Base-by-base conservation (phyloP, 2,113 vertebrate species). In the Lipophrys pholis region DNA sequence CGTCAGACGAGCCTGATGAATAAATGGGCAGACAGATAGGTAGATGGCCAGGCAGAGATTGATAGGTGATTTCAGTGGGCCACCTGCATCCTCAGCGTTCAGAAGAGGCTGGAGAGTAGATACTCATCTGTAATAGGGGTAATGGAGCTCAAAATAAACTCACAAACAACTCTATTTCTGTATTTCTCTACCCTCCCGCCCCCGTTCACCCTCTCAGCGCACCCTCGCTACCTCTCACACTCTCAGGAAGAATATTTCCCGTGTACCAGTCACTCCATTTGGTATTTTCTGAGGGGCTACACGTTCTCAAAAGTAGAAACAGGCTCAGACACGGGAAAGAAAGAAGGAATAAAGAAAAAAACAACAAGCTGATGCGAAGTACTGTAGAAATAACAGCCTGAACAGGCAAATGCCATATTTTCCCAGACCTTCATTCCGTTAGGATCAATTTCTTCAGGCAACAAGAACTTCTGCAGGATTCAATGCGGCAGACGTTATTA, bases 61-160 rank as follows among this genome's bases (percentile, higher is more conserved):
- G 84, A 90, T 88, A 70, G 80, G 76, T 83, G 77, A 78, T 85
- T 78, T 82, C 74, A 60, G 80, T 76, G 82, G 84, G 77, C 87
- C 89, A 91, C 90, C 89, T 92, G 89, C 81, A 88, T 77, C 87
- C 88, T 87, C 78, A 76, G 83, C 76, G 66, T 82, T 87, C 81
- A 66, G 76, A 82, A 67, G 80, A 78, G 80, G 84, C 39, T 84
- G 81, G 85, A 89, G 85, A 88, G 89, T 64, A 82, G 73, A 85
- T 89, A 89, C 85, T 89, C 85, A 78, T 85, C 77, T 79, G 81
- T 91, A 90, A 93, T 87, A 74, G 79, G 72, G 84, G 81, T 88
- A 91, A 91, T 91, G 86, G 87, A 83, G 90, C 88, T 88, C 84
- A 87, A 87, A 92, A 91, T 91, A 91, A 87, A 90, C 88, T 86